phyloP scores from a whole-genome alignment of 2,888 invertebrate species.

The Antitype chi region DNA sequence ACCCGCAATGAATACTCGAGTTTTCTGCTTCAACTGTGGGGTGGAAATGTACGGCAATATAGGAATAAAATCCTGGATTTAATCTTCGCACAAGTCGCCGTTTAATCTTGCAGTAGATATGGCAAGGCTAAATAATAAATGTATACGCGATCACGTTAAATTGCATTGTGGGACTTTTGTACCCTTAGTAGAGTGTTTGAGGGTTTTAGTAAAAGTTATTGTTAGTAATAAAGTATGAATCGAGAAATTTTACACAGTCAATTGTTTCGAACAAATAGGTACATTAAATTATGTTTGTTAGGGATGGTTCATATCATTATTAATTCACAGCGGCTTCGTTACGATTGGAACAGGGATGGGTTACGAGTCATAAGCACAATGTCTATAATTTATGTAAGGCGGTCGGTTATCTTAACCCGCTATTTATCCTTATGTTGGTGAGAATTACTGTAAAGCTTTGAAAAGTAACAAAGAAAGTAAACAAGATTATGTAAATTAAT shows the following conservation, averaged over 20 bases:
- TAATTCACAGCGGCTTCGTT: slow-evolving; percentile 52
- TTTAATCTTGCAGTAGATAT: slow-evolving; percentile 89
- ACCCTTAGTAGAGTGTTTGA: slow-evolving; percentile 60
- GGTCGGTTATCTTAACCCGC: slow-evolving; percentile 31
- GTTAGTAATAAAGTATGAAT: slow-evolving; percentile 17
- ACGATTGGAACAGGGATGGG: slow-evolving; percentile 47
- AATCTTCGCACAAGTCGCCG: slow-evolving; percentile 88
- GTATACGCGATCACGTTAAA: slow-evolving; percentile 85
- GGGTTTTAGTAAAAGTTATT: slow-evolving; percentile 50
- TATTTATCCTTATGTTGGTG: slow-evolving; percentile 35
- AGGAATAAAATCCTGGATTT: slow-evolving; percentile 89
- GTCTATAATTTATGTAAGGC: slow-evolving; percentile 51
- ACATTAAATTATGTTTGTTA: slow-evolving; percentile 55
- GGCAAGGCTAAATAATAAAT: slow-evolving; percentile 88
- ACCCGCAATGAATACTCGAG: slow-evolving; percentile 89
- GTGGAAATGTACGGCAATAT: slow-evolving; percentile 87
- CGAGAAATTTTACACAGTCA: slow-evolving; percentile 36
- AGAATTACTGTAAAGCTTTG: slow-evolving; percentile 15
- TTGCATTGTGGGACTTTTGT: slow-evolving; percentile 79
- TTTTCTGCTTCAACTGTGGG: slow-evolving; percentile 85
- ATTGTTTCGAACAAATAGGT: slow-evolving; percentile 46
- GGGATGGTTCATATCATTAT: slow-evolving; percentile 57
- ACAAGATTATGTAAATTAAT: not conserved
- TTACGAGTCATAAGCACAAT: slow-evolving; percentile 42
- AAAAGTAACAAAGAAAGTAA: slow-evolving; percentile 18